Percentiles rank a stretch among this genome's conserved stretches.
These are phyloP conservation scores for Allolobophora icterica DNA, from an alignment of 2,888 invertebrate genomes.

Conservation along the genomic window DNA sequence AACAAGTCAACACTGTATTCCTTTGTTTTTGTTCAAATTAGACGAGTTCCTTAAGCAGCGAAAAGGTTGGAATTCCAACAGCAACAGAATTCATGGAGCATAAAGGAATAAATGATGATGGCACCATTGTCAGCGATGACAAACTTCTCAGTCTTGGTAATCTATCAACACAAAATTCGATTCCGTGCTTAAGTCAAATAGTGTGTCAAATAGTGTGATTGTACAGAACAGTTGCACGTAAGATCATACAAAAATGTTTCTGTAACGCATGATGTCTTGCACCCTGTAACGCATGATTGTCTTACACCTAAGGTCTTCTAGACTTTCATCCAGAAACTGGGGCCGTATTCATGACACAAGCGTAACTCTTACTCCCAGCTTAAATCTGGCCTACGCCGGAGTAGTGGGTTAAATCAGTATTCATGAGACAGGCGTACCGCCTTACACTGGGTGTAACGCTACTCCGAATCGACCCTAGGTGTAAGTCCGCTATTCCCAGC, in stretches of 20 bases:
- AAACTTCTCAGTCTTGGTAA: conserved; percentile 28
- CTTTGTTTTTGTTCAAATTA: background rate
- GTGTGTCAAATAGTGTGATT: background rate
- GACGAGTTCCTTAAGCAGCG: conserved; percentile 39
- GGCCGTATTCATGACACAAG: no score
- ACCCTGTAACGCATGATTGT: no score
- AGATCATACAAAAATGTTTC: background rate
- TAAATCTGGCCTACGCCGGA: no score
- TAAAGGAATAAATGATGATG: conserved; percentile 52
- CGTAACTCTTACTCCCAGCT: no score
- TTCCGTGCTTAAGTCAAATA: background rate
- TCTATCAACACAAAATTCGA: background rate
- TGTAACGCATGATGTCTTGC: background rate
- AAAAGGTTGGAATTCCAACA: conserved; percentile 45
- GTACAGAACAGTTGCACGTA: background rate
- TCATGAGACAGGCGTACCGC: no score
- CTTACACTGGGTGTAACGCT: no score
- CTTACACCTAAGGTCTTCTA: background rate
- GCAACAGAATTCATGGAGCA: conserved; percentile 59
- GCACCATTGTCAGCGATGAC: conserved; percentile 37
- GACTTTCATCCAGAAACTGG: no score
- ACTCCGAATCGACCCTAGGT: no score
- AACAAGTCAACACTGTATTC: no score
- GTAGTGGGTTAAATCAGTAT: no score
- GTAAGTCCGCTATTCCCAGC: no score